Evolutionary conservation across 2,113 vertebrate species (phyloP).

Genomic region (Tychaedon coryphoeus): DNA sequence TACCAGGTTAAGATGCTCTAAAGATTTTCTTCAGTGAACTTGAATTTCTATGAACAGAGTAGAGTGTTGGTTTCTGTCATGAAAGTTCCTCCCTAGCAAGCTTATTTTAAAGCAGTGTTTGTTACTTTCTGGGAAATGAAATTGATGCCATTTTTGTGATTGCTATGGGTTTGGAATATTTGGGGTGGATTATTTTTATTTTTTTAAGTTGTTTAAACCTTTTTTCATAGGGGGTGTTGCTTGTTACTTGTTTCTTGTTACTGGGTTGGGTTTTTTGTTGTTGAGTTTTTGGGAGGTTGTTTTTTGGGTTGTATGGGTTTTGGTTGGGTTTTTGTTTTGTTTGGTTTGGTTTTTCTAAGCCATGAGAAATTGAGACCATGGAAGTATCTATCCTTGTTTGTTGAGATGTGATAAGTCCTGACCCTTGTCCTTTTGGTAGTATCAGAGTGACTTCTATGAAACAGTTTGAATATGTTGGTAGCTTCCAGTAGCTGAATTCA

Average conservation of each 20-base stretch:
- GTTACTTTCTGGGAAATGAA: background rate
- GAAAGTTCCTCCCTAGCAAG: background rate
- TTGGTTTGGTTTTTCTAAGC: background rate
- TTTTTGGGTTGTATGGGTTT: background rate
- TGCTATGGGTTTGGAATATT: background rate
- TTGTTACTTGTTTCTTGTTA: background rate
- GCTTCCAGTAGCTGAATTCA: background rate
- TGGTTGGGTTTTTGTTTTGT: background rate
- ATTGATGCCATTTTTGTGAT: background rate
- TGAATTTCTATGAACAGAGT: background rate
- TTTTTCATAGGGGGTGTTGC: accelerated
- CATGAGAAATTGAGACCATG: background rate
- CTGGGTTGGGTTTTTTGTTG: background rate
- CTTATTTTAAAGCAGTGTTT: background rate
- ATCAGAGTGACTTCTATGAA: background rate
- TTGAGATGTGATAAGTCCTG: background rate
- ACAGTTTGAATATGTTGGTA: background rate
- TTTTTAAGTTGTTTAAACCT: background rate
- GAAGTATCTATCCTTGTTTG: background rate
- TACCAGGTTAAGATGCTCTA: background rate
- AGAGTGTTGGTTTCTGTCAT: background rate
- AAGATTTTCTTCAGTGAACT: background rate
- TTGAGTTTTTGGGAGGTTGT: background rate
- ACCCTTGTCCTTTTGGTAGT: background rate
- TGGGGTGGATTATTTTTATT: background rate